phyloP scores from a whole-genome alignment of 2,797 vertebrate species.

The Takifugu ocellatus region DNA sequence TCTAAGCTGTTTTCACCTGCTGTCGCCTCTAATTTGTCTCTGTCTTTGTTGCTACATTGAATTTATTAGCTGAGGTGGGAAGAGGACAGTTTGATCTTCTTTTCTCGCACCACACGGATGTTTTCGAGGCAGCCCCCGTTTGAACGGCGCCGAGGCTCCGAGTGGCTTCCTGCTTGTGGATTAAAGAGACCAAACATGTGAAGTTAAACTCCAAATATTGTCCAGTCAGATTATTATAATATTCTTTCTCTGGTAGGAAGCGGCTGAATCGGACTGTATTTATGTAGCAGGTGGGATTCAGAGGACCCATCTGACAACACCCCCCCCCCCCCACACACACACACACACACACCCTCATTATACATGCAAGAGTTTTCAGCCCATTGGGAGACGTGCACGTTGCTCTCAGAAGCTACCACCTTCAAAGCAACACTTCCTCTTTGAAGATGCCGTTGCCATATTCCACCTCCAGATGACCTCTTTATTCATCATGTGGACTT shows the following conservation, averaged over 20 bases:
- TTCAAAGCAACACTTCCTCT: constrained; percentile 72
- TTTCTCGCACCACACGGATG: not conserved
- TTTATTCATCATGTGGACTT: constrained; percentile 59
- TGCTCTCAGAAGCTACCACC: constrained; percentile 75
- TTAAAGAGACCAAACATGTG: no score
- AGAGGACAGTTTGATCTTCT: constrained; percentile 4
- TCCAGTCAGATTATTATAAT: not conserved
- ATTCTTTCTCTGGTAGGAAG: not conserved
- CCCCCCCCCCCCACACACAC: not conserved
- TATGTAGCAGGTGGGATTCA: constrained; percentile 23
- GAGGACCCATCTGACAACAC: constrained; percentile 31
- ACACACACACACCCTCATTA: constrained; percentile 29
- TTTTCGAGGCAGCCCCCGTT: constrained; percentile 17
- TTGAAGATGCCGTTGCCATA: constrained; percentile 68
- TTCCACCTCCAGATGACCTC: constrained; percentile 46
- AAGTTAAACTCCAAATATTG: no score
- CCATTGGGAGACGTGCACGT: constrained; percentile 52
- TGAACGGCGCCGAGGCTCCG: no score
- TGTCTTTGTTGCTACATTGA: not conserved
- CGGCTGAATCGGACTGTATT: constrained; percentile 20
- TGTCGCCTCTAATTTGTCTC: constrained; percentile 13
- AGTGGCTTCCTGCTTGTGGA: constrained; percentile 10
- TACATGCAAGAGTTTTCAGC: constrained; percentile 45
- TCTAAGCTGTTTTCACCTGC: constrained; percentile 17
- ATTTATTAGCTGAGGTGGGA: constrained; percentile 1